Conservation (phyloP, 2,113 vertebrate species). For the Charadrius vociferus region DNA sequence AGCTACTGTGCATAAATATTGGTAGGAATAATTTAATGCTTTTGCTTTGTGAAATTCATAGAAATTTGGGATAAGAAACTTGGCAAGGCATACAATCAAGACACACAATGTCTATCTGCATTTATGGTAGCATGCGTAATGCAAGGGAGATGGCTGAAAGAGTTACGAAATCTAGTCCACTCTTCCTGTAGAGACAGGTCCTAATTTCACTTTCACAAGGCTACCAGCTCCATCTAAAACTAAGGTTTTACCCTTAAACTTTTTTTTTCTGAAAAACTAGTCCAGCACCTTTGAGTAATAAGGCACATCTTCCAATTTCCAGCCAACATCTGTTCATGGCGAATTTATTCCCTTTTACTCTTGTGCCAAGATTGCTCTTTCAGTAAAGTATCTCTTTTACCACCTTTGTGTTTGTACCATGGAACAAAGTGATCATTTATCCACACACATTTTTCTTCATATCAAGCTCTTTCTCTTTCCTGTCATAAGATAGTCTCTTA, state of each 20-base stretch:
- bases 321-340: constrained; percentile 23
- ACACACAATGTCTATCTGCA: not conserved
- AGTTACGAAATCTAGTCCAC: not conserved
- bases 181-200: not conserved
- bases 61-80: not conserved
- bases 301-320: not conserved
- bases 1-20: not conserved
- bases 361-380: not conserved
- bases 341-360: constrained; percentile 17
- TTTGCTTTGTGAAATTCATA: not conserved
- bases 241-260: not conserved
- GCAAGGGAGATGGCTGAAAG: not conserved
- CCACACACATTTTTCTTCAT: not conserved
- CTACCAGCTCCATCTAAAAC: not conserved
- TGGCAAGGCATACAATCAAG: not conserved
- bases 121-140: not conserved
- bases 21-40: not conserved
- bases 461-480: not conserved
- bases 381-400: constrained; percentile 3
- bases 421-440: not conserved
- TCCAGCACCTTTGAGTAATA: not conserved
- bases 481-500: not conserved
- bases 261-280: not conserved
- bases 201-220: not conserved
- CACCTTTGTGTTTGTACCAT: not conserved